phyloP scores from a whole-genome alignment of 2,797 vertebrate genomes.

The Parotocinclus haroldoi region DNA sequence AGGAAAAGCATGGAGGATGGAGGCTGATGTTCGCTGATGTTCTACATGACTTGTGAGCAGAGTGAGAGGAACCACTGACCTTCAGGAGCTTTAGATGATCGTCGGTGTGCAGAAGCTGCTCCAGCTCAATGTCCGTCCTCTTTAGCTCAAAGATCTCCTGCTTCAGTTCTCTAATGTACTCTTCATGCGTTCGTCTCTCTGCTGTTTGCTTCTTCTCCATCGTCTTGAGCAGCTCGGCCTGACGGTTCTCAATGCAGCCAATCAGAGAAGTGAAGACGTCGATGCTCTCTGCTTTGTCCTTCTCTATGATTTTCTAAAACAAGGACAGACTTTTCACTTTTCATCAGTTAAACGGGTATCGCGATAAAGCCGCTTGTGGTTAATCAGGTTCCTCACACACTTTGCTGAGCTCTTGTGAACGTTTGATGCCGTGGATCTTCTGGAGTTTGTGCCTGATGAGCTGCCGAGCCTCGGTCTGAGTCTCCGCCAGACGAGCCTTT shows the following conservation, averaged over 20 bases:
- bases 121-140: slow-evolving; percentile 41
- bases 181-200: slow-evolving; percentile 14
- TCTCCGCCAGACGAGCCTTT: slow-evolving; percentile 40
- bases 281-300: background rate
- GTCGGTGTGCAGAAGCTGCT: slow-evolving; percentile 49
- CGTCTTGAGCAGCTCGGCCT: slow-evolving; percentile 2
- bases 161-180: slow-evolving; percentile 30
- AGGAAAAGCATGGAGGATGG: background rate
- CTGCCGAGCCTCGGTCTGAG: slow-evolving; percentile 26
- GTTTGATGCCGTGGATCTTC: slow-evolving; percentile 24
- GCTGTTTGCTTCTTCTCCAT: slow-evolving; percentile 47
- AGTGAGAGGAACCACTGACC: slow-evolving; percentile 44
- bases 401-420: slow-evolving; percentile 5
- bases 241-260: slow-evolving; percentile 5
- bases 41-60: background rate
- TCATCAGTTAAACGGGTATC: no score
- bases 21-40: background rate
- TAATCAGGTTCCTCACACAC: background rate
- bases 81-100: slow-evolving; percentile 52
- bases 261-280: slow-evolving; percentile 10
- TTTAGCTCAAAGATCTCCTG: slow-evolving; percentile 44
- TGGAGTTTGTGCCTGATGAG: slow-evolving; percentile 1
- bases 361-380: no score
- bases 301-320: background rate
- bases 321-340: background rate